Percentiles rank a stretch among this genome's conserved stretches.
Evolutionary conservation across 2,888 invertebrate species (phyloP).

Genomic region (Drosophila kokeensis): DNA sequence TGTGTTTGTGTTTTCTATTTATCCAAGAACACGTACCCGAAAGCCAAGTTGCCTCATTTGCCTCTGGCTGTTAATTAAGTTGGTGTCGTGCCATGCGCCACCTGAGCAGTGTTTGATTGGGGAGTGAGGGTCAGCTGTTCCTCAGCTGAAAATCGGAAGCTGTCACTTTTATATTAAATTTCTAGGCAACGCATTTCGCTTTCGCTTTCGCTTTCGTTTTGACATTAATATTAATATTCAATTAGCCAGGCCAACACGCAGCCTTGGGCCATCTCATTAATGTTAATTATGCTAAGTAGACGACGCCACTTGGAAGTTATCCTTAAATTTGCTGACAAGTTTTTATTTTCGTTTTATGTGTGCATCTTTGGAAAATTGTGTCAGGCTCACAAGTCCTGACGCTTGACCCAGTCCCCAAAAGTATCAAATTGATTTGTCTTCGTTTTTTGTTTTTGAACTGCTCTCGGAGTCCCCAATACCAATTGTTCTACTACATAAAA

Average conservation of each 20-base stretch:
- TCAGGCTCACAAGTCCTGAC: constrained; percentile 34
- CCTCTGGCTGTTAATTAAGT: constrained; percentile 69
- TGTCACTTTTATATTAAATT: constrained; percentile 68
- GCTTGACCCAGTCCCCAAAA: constrained; percentile 26
- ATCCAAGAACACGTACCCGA: constrained; percentile 66
- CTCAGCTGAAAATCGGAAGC: constrained; percentile 36
- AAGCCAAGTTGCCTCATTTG: constrained; percentile 49
- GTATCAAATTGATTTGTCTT: constrained; percentile 60
- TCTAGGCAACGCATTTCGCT: constrained; percentile 51
- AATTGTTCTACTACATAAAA: constrained; percentile 15
- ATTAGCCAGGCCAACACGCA: constrained; percentile 58
- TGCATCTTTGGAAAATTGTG: constrained; percentile 3
- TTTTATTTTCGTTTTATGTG: constrained; percentile 8
- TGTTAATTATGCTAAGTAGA: constrained; percentile 61
- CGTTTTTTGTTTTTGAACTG: not conserved
- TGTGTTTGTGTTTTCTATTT: constrained; percentile 32
- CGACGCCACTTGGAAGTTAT: constrained; percentile 37
- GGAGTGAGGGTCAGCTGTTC: not conserved
- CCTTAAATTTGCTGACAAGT: constrained; percentile 19
- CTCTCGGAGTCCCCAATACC: not conserved
- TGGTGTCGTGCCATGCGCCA: constrained; percentile 22
- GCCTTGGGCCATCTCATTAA: constrained; percentile 46
- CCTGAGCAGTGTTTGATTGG: not conserved
- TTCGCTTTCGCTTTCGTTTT: constrained; percentile 52
- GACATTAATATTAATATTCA: constrained; percentile 78